These are phyloP conservation scores for Euura saliciscinereae DNA, from an alignment of 1,140 invertebrate species.

Conservation along the genomic window DNA sequence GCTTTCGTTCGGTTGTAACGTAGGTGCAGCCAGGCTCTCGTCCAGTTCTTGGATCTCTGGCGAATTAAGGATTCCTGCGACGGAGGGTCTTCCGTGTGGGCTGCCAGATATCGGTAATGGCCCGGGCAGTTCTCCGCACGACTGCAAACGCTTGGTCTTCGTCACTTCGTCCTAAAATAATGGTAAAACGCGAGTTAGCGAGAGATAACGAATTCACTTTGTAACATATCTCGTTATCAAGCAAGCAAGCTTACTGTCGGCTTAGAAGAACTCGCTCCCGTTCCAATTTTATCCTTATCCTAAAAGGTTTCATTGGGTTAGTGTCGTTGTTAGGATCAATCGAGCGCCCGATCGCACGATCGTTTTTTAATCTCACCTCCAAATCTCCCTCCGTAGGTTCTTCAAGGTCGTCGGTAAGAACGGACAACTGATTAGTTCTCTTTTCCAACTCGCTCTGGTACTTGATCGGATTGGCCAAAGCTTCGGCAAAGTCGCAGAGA, in stretches of 20 bases:
- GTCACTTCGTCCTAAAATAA: slow-evolving; percentile 41
- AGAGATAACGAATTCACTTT: slow-evolving; percentile 1
- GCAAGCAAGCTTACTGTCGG: slow-evolving; percentile 48
- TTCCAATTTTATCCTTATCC: slow-evolving; percentile 50
- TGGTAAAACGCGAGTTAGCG: not conserved
- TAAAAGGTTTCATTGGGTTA: slow-evolving; percentile 35
- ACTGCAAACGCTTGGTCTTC: slow-evolving; percentile 51
- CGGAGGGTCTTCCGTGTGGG: slow-evolving; percentile 49
- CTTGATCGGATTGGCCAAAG: slow-evolving; percentile 96
- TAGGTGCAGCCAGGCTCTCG: slow-evolving; percentile 35
- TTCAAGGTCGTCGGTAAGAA: slow-evolving; percentile 82
- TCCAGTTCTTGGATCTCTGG: slow-evolving; percentile 50
- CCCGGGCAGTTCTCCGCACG: slow-evolving; percentile 43
- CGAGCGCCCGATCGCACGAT: too few relatives aligned
- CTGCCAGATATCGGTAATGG: slow-evolving; percentile 35
- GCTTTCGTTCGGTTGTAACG: slow-evolving; percentile 36
- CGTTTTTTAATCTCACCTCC: slow-evolving; percentile 34
- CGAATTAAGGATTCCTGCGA: slow-evolving; percentile 40
- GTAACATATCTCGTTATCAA: slow-evolving; percentile 6
- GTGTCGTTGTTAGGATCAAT: not conserved
- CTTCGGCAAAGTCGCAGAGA: slow-evolving; percentile 92
- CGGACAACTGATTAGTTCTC: slow-evolving; percentile 86
- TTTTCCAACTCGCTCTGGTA: slow-evolving; percentile 95
- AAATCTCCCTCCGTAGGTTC: slow-evolving; percentile 61
- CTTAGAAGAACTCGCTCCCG: slow-evolving; percentile 51